A percentile compares a stretch with the other conserved stretches of the same genome.
Evolutionary conservation across 2,797 vertebrate genomes (phyloP).

Genomic region (Phaenicophaeus curvirostris): DNA sequence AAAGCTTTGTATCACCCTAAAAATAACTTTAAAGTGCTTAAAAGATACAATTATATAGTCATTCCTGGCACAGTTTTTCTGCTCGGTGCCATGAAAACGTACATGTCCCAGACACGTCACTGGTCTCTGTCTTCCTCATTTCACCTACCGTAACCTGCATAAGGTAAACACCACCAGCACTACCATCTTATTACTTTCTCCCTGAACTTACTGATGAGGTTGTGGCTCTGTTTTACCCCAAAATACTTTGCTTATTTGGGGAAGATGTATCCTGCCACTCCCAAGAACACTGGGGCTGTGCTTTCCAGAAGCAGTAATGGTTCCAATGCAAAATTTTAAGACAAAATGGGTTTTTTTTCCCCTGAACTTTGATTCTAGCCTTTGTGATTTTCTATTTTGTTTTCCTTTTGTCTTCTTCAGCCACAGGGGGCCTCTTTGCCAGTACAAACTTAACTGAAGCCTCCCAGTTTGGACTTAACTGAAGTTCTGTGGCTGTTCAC

Average conservation of each 20-base stretch:
- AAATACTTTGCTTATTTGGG: background rate
- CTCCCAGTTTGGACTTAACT: background rate
- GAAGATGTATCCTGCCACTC: background rate
- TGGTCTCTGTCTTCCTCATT: background rate
- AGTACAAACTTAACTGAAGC: background rate
- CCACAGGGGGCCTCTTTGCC: background rate
- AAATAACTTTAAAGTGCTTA: background rate
- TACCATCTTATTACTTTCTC: background rate
- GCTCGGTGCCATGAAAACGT: background rate
- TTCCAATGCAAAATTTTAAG: background rate
- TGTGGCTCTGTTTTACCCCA: background rate
- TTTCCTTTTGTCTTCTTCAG: background rate
- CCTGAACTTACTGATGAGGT: background rate
- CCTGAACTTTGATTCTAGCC: background rate
- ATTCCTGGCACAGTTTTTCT: background rate
- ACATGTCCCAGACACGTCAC: rapidly evolving
- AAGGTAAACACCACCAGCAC: background rate
- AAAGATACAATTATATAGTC: background rate
- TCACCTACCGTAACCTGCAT: background rate
- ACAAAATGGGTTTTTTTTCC: background rate
- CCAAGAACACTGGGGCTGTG: background rate
- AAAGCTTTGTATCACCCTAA: background rate
- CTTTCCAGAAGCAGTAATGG: background rate
- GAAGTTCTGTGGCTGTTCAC: background rate
- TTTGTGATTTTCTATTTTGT: background rate